Evolutionary conservation across 2,797 vertebrate species (phyloP).

Genomic region (Peromyscus eremicus): DNA sequence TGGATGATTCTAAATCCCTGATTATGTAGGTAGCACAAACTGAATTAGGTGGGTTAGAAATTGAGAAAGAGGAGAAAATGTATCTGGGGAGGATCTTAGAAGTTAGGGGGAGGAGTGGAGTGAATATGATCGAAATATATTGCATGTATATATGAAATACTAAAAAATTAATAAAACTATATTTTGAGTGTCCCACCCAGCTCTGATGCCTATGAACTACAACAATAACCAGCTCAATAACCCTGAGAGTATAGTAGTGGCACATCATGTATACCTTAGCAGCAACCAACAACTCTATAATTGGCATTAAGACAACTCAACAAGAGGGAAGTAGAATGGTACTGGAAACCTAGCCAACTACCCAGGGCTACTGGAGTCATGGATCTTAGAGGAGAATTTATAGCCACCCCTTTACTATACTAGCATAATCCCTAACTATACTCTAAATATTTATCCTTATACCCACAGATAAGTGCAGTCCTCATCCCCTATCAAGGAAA

Average conservation of each 20-base stretch:
- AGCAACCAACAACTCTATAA: neutral
- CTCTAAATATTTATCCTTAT: neutral
- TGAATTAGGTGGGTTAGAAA: neutral
- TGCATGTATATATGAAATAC: neutral
- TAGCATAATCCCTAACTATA: neutral
- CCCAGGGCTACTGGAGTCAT: neutral
- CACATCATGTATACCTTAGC: neutral
- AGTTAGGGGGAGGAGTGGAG: neutral
- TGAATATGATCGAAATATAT: neutral
- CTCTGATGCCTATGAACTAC: neutral
- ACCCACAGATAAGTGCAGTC: neutral
- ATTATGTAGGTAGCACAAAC: neutral
- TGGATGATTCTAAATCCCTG: neutral
- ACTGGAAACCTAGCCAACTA: neutral
- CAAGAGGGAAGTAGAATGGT: neutral
- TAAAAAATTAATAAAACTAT: neutral
- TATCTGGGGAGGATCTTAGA: neutral
- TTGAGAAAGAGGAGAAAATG: neutral
- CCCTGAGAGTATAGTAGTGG: neutral
- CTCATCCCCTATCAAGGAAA: neutral
- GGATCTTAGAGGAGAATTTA: neutral
- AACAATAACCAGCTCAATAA: neutral
- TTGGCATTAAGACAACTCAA: neutral
- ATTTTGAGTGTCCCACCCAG: neutral
- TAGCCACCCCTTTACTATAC: neutral